phyloP scores from a whole-genome alignment of 2,888 invertebrate species.

The Oscheius sp. region DNA sequence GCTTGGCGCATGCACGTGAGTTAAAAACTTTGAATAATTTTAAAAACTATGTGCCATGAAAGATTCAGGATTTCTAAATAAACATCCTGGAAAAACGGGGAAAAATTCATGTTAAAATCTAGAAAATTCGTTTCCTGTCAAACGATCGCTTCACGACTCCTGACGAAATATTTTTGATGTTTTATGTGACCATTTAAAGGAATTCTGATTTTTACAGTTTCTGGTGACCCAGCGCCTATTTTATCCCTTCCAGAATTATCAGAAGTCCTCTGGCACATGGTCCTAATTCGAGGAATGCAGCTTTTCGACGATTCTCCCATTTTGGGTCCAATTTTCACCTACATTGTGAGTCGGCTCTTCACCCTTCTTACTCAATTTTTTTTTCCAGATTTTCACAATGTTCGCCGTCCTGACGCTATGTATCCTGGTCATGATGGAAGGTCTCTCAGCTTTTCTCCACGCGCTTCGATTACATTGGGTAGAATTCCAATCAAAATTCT shows the following conservation, averaged over 20 bases:
- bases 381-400: constrained; percentile 84
- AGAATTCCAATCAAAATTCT: constrained; percentile 98
- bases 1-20: constrained; percentile 95
- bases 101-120: no score
- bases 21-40: no score
- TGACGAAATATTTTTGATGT: no score
- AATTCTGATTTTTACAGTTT: no score
- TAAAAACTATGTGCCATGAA: no score
- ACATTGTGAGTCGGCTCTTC: constrained; percentile 30
- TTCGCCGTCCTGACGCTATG: constrained; percentile 78
- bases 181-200: no score
- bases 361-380: no score
- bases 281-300: constrained; percentile 50
- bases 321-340: constrained; percentile 28
- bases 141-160: no score
- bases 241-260: constrained; percentile 51
- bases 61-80: no score
- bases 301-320: constrained; percentile 30
- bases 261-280: constrained; percentile 65
- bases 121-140: no score
- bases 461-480: constrained; percentile 79
- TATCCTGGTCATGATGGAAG: constrained; percentile 73
- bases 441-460: constrained; percentile 73
- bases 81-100: no score
- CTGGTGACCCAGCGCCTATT: neutral